These are phyloP conservation scores for Gorsachius goisagi DNA, from an alignment of 2,113 vertebrate species.

Conservation along the genomic window DNA sequence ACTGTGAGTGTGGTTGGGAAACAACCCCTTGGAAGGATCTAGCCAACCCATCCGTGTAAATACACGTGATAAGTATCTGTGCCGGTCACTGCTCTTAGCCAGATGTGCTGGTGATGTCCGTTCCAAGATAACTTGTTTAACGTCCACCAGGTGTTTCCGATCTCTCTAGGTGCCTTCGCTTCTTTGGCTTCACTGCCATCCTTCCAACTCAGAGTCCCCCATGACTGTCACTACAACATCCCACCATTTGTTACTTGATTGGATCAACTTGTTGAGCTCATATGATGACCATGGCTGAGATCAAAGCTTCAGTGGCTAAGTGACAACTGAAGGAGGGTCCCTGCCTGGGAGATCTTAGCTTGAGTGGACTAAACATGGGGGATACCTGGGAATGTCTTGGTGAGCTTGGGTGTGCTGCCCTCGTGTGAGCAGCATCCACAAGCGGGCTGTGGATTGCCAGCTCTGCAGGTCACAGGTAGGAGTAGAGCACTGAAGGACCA, in stretches of 20 bases:
- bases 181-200: neutral
- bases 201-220: neutral
- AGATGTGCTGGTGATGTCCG: neutral
- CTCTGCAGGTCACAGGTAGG: neutral
- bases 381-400: neutral
- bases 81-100: neutral
- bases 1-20: neutral
- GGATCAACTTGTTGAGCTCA: neutral
- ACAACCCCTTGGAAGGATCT: neutral
- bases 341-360: neutral
- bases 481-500: neutral
- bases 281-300: neutral
- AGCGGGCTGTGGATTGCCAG: accelerated
- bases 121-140: neutral
- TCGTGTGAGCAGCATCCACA: accelerated
- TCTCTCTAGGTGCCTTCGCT: neutral
- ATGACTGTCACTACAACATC: neutral
- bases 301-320: neutral
- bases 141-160: neutral
- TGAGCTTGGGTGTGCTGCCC: neutral
- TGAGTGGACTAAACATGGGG: neutral
- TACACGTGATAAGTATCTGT: neutral
- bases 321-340: neutral
- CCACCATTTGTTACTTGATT: neutral
- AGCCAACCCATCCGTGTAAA: neutral